Base-by-base conservation (phyloP, 2,888 invertebrate species). In the Yponomeuta evonymella region DNA sequence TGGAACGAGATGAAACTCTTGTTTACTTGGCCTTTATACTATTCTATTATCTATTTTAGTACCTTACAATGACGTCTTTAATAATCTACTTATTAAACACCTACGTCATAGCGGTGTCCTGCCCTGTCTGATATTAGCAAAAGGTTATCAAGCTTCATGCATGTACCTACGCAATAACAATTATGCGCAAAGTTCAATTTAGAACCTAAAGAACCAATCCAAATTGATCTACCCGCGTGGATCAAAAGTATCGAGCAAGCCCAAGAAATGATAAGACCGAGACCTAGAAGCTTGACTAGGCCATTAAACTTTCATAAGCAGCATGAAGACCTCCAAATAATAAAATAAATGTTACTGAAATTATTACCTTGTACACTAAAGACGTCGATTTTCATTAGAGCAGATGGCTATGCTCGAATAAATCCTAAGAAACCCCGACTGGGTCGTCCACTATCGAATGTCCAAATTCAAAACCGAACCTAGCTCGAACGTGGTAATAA, bases 401-500 rank as follows among this genome's bases (percentile, higher is more conserved):
- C 43, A 43, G 43, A 43, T 43, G 8, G 43, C 51, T 15, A 58
- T 4, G 51, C 51, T 58, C 51, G 6, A 58, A 43, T 43, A 43
- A 8, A 43, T 43, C 9, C 43, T 43, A 43, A 43, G 3, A 43
- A 8, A 43, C 43, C 8, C 43, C 9, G 43, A 8, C 43, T 43
- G 43, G 43, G 43, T 43, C 43, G 43, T 43, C 43, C 43, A 43
- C 8, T 43, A 43, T 43, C 43, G 43, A 8, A 8, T 43, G 51
- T 15, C 15, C 51, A 58, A 12, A 58, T 15, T 58, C 15, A 58
- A 58, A 15, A 58, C 51, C 2, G 15, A 23, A 58, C 51, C 65
- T 8, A 67, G 48, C 48, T 67, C 67, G 23, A 33, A 58, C 51
- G 70, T 72, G 72, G 71, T 69, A 48, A 75, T 74, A 75, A 76